Percentiles rank a stretch among this genome's conserved stretches.
Conservation (phyloP, 2,113 vertebrate genomes). For the Urocolius indicus region DNA sequence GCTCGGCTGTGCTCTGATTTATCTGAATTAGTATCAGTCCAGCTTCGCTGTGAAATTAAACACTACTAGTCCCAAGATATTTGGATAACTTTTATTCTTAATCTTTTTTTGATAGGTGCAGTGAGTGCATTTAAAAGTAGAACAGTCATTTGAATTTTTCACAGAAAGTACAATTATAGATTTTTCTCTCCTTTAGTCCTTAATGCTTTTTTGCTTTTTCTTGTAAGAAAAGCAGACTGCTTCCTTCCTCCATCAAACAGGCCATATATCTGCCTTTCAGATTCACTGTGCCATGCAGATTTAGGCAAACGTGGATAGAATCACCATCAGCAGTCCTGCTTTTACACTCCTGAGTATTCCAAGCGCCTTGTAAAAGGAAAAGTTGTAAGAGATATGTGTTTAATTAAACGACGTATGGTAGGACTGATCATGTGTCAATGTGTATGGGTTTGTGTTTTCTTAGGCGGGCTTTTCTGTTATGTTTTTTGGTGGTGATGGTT, state of each 20-base stretch:
- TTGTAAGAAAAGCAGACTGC: neutral
- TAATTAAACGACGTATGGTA: neutral
- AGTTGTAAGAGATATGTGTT: rapidly evolving
- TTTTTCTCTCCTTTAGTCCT: slow-evolving; percentile 20
- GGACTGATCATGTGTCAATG: neutral
- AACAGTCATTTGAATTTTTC: slow-evolving; percentile 32
- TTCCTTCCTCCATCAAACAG: neutral
- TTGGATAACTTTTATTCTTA: slow-evolving; percentile 25
- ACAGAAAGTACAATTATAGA: slow-evolving; percentile 27
- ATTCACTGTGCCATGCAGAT: neutral
- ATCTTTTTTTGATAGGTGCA: slow-evolving; percentile 45
- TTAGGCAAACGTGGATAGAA: neutral
- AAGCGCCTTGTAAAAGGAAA: neutral
- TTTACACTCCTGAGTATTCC: neutral
- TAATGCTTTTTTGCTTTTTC: neutral
- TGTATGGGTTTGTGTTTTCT: rapidly evolving
- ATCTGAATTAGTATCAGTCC: slow-evolving; percentile 36
- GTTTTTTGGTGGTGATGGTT: neutral
- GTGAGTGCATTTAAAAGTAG: slow-evolving; percentile 29
- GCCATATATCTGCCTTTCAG: neutral
- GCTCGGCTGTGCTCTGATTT: slow-evolving; percentile 43
- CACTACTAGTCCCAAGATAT: neutral
- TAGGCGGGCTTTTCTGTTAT: neutral
- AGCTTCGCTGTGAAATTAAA: slow-evolving; percentile 32
- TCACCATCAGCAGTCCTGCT: neutral